phyloP scores from a whole-genome alignment of 92 coral and sea anemone species.

The Parazoanthus swiftii region DNA sequence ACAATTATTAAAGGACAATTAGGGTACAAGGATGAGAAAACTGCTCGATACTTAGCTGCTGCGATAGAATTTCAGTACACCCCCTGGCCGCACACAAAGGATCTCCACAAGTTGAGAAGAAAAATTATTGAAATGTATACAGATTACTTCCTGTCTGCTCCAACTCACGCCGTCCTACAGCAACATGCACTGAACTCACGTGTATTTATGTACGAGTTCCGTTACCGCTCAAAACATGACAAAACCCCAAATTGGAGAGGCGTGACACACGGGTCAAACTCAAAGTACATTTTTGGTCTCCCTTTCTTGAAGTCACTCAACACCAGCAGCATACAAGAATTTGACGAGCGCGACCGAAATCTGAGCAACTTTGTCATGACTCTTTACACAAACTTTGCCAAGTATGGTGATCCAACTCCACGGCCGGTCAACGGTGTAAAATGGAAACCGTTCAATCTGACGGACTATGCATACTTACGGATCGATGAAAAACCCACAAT shows the following conservation, averaged over 20 bases:
- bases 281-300: constrained; percentile 81
- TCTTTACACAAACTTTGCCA: constrained; percentile 82
- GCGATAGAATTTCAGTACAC: constrained; percentile 61
- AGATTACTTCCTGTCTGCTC: constrained; percentile 73
- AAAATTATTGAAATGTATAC: constrained; percentile 64
- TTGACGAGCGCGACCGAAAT: constrained; percentile 71
- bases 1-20: background rate
- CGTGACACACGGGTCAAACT: constrained; percentile 69
- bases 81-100: constrained; percentile 72
- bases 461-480: constrained; percentile 58
- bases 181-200: constrained; percentile 58
- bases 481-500: constrained; percentile 50
- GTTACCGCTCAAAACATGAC: constrained; percentile 73
- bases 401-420: constrained; percentile 83
- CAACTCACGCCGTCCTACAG: constrained; percentile 66
- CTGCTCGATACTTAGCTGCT: constrained; percentile 24
- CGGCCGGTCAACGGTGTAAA: constrained; percentile 49
- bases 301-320: constrained; percentile 68
- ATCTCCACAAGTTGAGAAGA: constrained; percentile 39
- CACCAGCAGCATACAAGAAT: constrained; percentile 43
- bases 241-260: constrained; percentile 58
- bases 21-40: background rate
- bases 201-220: constrained; percentile 65
- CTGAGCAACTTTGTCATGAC: constrained; percentile 67
- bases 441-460: constrained; percentile 59